Evolutionary conservation across 2,797 vertebrate genomes (phyloP), one percentile per base, ranked within the genome.

Genomic region (Esox masquinongy): DNA sequence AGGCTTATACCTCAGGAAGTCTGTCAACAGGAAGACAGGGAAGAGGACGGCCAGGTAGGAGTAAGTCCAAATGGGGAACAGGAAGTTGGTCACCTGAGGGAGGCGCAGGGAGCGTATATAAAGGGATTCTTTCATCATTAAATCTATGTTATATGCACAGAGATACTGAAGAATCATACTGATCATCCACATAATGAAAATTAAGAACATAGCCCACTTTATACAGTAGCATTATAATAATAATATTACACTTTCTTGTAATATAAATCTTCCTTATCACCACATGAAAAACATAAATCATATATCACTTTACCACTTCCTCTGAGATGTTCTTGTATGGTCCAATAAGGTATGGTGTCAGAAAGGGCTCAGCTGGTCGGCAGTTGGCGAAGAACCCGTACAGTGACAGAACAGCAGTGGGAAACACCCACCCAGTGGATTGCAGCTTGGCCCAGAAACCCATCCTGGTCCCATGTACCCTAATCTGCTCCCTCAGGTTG

Each of bases 51-150:
- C 88, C 29, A 94, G 82, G 81, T 94, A 93, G n/a, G 93, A 93
- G 64, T 94, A 95, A 0, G 94, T 94, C 94, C 94, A 95, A 70
- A 94, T 92, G 2, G 94, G 94, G 79, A 92, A 94, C 74, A 95
- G 79, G 73, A 91, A 90, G 83, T 94, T 95, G 53, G 89, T 94
- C 67, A 94, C 73, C 94, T 94, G 17, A 11, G 34, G 4, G 17
- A 66, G 24, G 14, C 61, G 29, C 63, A 31, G 14, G 29, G 29
- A 31, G 15, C 31, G 26, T 26, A 56, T 2, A 47, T 47, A 14
- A 47, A 61, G 56, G 3, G 22, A 24, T 24, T 24, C 0, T 24
- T 24, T 12, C 24, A 11, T 61, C 11, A 14, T 0, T 24, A 61
- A 4, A 61, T 26, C 56, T 26, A 19, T n/a, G 22, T 24, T 24